phyloP scores from a whole-genome alignment of 2,797 vertebrate species.

The Emys orbicularis region DNA sequence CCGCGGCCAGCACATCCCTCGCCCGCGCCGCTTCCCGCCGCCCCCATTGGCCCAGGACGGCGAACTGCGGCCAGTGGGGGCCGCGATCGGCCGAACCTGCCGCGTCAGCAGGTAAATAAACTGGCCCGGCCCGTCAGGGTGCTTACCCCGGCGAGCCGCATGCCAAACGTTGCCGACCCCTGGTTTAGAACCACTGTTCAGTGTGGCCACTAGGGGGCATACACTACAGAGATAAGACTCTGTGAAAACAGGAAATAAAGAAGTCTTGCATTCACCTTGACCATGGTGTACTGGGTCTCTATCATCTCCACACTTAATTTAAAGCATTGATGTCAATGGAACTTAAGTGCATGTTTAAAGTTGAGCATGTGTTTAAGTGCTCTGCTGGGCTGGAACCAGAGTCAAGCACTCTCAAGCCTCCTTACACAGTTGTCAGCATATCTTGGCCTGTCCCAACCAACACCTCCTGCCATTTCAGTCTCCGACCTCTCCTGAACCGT shows the following conservation, averaged over 20 bases:
- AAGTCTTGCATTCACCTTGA: background rate
- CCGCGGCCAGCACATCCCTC: too few relatives aligned
- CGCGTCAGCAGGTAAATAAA: too few relatives aligned
- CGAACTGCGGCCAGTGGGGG: too few relatives aligned
- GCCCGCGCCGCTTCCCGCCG: too few relatives aligned
- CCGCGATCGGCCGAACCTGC: too few relatives aligned
- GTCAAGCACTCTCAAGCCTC: constrained; percentile 53
- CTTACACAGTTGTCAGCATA: constrained; percentile 16
- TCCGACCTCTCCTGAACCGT: background rate
- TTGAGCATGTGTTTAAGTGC: constrained; percentile 47
- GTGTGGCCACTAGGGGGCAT: background rate
- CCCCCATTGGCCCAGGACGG: too few relatives aligned
- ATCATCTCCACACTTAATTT: constrained; percentile 53
- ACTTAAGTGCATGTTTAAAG: constrained; percentile 65
- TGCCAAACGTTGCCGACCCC: too few relatives aligned
- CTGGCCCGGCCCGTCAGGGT: too few relatives aligned
- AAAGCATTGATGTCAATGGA: constrained; percentile 67
- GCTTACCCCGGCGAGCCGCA: too few relatives aligned
- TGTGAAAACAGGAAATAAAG: background rate
- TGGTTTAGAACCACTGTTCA: background rate
- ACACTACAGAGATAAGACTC: background rate
- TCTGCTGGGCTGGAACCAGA: constrained; percentile 58
- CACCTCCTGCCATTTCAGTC: background rate
- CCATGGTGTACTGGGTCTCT: background rate
- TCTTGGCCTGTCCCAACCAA: constrained; percentile 44